Percentiles rank a stretch among this genome's conserved stretches.
These are phyloP conservation scores for Anagyrus pseudococci DNA, from an alignment of 2,888 invertebrate genomes.

Conservation along the genomic window DNA sequence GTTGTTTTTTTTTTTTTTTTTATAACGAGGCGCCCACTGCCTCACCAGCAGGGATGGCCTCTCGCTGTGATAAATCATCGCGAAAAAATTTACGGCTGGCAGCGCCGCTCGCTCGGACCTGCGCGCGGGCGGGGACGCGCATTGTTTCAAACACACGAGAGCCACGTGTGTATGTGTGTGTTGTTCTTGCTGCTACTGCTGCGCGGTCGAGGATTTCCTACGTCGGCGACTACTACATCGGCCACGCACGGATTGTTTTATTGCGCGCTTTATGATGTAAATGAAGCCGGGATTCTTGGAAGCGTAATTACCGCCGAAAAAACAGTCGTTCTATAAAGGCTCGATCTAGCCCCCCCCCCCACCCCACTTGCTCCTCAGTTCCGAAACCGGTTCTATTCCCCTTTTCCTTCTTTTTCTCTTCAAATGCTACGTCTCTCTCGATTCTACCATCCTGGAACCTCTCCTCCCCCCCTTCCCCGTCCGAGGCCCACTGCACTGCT, in stretches of 20 bases:
- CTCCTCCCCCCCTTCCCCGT: too few species aligned
- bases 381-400: constrained; percentile 6
- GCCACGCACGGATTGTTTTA: constrained; percentile 19
- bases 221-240: not conserved
- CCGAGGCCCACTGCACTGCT: not conserved
- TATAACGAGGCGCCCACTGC: too few species aligned
- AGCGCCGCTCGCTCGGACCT: not conserved
- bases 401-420: not conserved
- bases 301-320: constrained; percentile 26
- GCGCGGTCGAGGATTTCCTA: not conserved
- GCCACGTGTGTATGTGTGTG: not conserved
- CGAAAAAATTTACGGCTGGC: constrained; percentile 17
- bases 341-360: not conserved
- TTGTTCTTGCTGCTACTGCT: not conserved
- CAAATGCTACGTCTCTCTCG: too few species aligned
- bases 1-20: too few species aligned
- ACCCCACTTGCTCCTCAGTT: not conserved
- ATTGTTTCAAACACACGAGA: constrained; percentile 3
- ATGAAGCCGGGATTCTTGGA: constrained; percentile 25
- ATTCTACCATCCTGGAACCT: too few species aligned
- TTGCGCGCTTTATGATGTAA: constrained; percentile 24
- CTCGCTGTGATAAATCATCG: constrained; percentile 9
- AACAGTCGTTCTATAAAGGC: constrained; percentile 18
- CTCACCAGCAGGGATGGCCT: not conserved
- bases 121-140: not conserved